A percentile compares a stretch with the other conserved stretches of the same genome.
Evolutionary conservation across 92 coral and sea anemone species (phyloP).

Genomic region (Anthopleura xanthogrammica): DNA sequence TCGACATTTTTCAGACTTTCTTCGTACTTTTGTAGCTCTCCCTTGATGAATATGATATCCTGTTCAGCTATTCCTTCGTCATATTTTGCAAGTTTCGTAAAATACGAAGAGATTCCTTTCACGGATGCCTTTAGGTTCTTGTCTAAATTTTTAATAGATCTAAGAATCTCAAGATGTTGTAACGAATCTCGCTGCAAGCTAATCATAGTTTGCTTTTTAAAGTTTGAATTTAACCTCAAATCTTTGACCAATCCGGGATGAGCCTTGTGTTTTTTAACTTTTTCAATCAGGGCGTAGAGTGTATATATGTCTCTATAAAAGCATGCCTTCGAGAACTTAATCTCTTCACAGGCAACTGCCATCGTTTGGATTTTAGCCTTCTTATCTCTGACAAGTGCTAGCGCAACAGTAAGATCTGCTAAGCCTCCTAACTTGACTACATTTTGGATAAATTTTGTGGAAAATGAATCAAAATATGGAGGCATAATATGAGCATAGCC

Average conservation of each 20-base stretch:
- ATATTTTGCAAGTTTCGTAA: conserved; percentile 41
- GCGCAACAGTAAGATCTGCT: background rate
- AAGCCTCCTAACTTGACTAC: no score
- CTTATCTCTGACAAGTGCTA: background rate
- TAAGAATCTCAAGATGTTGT: conserved; percentile 41
- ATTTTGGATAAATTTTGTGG: no score
- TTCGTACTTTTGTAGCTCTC: conserved; percentile 30
- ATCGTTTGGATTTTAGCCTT: background rate
- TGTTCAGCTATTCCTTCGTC: conserved; percentile 69
- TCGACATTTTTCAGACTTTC: background rate
- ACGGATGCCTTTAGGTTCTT: conserved; percentile 35
- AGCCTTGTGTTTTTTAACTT: conserved; percentile 29
- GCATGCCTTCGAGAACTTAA: conserved; percentile 15
- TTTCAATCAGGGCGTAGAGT: conserved; percentile 34
- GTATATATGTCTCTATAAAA: conserved; percentile 24
- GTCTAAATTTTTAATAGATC: conserved; percentile 41
- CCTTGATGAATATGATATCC: conserved; percentile 41
- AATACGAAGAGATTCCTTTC: conserved; percentile 50
- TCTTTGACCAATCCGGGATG: conserved; percentile 34
- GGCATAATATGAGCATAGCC: no score
- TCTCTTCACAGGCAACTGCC: background rate
- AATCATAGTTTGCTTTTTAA: conserved; percentile 35
- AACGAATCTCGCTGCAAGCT: conserved; percentile 32
- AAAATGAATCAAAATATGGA: no score
- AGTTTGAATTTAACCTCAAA: conserved; percentile 37